Conservation (phyloP, 2,797 vertebrate genomes). For the Anabas testudineus region DNA sequence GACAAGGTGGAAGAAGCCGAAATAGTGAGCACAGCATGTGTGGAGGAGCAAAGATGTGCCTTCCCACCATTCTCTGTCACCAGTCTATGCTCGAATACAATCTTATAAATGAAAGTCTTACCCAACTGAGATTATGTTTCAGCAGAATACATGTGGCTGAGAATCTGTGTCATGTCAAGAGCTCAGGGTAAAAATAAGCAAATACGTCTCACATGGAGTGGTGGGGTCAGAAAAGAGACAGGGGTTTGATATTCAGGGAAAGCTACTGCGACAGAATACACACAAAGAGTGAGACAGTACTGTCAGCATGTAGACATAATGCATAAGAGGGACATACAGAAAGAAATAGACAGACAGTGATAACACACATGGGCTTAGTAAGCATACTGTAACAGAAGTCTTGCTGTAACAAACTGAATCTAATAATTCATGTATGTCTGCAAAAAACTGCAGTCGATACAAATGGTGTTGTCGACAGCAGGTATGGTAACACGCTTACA, state of each 20-base stretch:
- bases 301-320: slow-evolving; percentile 37
- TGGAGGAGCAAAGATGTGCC: slow-evolving; percentile 19
- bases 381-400: slow-evolving; percentile 51
- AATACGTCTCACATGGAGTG: slow-evolving; percentile 39
- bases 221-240: slow-evolving; percentile 27
- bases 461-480: slow-evolving; percentile 51
- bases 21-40: slow-evolving; percentile 46
- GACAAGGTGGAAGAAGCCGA: slow-evolving; percentile 58
- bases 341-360: slow-evolving; percentile 23
- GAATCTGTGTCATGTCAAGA: slow-evolving; percentile 47
- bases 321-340: slow-evolving; percentile 23
- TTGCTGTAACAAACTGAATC: slow-evolving; percentile 47
- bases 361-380: slow-evolving; percentile 36
- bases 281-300: slow-evolving; percentile 24
- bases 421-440: slow-evolving; percentile 76
- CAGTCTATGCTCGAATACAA: slow-evolving; percentile 37
- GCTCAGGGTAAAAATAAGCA: slow-evolving; percentile 47
- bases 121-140: slow-evolving; percentile 26
- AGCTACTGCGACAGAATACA: slow-evolving; percentile 17
- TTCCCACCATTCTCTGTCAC: slow-evolving; percentile 34
- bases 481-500: slow-evolving; percentile 25
- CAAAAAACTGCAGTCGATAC: slow-evolving; percentile 64
- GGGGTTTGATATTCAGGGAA: slow-evolving; percentile 38
- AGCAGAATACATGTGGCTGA: slow-evolving; percentile 25
- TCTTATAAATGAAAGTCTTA: slow-evolving; percentile 39